A percentile compares a stretch with the other conserved stretches of the same genome.
Conservation (phyloP, 2,113 vertebrate species). For the Parotia lawesii region DNA sequence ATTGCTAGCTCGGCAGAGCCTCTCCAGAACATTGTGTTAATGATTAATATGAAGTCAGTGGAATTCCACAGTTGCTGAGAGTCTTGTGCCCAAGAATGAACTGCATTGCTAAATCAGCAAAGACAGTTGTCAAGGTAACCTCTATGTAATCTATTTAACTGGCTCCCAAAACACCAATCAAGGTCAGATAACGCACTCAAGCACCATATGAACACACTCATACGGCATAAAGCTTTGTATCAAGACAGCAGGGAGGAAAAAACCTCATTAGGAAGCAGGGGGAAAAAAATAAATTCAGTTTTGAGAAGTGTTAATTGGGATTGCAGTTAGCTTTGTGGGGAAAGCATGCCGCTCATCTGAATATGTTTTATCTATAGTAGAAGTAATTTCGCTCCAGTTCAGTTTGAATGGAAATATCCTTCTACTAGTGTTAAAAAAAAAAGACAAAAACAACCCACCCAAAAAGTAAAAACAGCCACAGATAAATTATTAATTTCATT, state of each 20-base stretch:
- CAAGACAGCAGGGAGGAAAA: conserved; percentile 84
- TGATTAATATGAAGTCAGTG: conserved; percentile 86
- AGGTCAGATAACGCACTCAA: conserved; percentile 86
- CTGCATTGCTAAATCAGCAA: conserved; percentile 89
- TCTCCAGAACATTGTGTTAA: conserved; percentile 83
- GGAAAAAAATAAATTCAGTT: conserved; percentile 78
- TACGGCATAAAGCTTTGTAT: conserved; percentile 81
- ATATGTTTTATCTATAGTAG: conserved; percentile 39
- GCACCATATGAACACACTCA: conserved; percentile 81
- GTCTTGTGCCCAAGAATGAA: conserved; percentile 85
- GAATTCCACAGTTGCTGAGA: conserved; percentile 83
- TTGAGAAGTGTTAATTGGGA: conserved; percentile 82
- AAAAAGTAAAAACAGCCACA: conserved; percentile 46
- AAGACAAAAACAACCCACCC: background rate
- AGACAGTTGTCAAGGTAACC: conserved; percentile 95
- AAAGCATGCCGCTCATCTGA: conserved; percentile 46
- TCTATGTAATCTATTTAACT: conserved; percentile 90
- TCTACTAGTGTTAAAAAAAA: background rate
- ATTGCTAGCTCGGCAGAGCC: conserved; percentile 74
- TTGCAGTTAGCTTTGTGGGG: conserved; percentile 58
- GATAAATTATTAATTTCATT: conserved; percentile 72
- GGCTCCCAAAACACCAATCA: conserved; percentile 88
- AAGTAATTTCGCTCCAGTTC: conserved; percentile 49
- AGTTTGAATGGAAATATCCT: conserved; percentile 39
- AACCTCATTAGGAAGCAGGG: conserved; percentile 82